Evolutionary conservation across 2,797 vertebrate genomes (phyloP).

Genomic region (Propithecus deckenii): DNA sequence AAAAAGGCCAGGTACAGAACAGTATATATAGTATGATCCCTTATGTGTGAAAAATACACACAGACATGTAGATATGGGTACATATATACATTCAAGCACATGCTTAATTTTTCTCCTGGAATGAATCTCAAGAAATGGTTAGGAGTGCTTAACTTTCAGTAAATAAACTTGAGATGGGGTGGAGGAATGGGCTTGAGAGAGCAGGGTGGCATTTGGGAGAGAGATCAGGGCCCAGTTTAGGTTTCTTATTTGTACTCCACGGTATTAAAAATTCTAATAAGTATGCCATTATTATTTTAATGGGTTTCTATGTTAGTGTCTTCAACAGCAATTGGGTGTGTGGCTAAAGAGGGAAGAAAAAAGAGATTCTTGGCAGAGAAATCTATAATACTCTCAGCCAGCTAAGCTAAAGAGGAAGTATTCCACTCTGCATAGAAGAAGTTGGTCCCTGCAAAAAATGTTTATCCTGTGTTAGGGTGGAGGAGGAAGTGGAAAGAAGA

Average conservation of each 20-base stretch:
- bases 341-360: neutral
- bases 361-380: neutral
- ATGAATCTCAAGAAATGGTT: neutral
- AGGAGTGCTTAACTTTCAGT: neutral
- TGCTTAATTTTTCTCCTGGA: neutral
- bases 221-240: neutral
- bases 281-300: neutral
- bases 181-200: neutral
- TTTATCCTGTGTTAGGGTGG: neutral
- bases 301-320: constrained; percentile 40
- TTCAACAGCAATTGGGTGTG: neutral
- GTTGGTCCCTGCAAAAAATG: constrained; percentile 11
- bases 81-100: neutral
- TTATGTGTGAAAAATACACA: neutral
- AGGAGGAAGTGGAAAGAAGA: constrained; percentile 59
- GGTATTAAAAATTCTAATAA: constrained; percentile 18
- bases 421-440: constrained; percentile 29
- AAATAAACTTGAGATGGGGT: neutral
- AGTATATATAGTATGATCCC: neutral
- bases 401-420: constrained; percentile 39
- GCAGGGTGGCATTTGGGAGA: neutral
- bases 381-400: neutral
- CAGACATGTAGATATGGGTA: neutral
- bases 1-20: neutral
- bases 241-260: neutral